Conservation (phyloP, 1,140 invertebrate genomes). For the Samia ricini region DNA sequence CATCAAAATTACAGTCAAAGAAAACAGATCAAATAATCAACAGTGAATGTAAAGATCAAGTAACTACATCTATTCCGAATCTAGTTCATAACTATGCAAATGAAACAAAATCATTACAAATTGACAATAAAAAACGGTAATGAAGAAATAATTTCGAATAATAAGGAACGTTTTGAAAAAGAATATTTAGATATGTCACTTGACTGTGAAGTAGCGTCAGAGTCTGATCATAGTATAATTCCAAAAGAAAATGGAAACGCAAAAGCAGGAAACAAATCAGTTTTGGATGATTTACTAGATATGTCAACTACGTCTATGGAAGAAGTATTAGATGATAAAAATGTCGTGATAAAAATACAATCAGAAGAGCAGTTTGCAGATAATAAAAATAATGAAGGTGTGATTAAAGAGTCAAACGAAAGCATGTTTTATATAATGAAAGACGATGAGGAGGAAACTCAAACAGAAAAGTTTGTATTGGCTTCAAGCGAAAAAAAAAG, state of each 20-base stretch:
- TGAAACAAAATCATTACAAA: too few relatives aligned
- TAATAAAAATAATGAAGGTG: not conserved
- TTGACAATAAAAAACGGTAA: too few relatives aligned
- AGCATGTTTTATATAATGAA: conserved; percentile 34
- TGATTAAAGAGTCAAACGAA: conserved; percentile 23
- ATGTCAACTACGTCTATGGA: conserved; percentile 39
- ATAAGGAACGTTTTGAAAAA: not conserved
- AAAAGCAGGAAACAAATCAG: not conserved
- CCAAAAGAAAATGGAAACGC: not conserved
- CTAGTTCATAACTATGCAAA: too few relatives aligned
- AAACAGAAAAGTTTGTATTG: not conserved
- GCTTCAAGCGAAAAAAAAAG: not conserved
- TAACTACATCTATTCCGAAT: too few relatives aligned
- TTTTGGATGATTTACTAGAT: conserved; percentile 43
- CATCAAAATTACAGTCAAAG: conserved; percentile 7
- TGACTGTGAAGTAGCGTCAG: not conserved
- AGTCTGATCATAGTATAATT: not conserved
- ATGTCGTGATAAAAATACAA: not conserved
- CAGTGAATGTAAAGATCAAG: not conserved
- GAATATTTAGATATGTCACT: not conserved
- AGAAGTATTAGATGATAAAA: conserved; percentile 20
- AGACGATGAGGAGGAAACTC: conserved; percentile 29
- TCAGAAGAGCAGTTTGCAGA: not conserved
- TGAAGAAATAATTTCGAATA: too few relatives aligned
- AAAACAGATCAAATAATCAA: conserved; percentile 5